phyloP scores from a whole-genome alignment of 2,888 invertebrate species.

The Archips xylosteana region DNA sequence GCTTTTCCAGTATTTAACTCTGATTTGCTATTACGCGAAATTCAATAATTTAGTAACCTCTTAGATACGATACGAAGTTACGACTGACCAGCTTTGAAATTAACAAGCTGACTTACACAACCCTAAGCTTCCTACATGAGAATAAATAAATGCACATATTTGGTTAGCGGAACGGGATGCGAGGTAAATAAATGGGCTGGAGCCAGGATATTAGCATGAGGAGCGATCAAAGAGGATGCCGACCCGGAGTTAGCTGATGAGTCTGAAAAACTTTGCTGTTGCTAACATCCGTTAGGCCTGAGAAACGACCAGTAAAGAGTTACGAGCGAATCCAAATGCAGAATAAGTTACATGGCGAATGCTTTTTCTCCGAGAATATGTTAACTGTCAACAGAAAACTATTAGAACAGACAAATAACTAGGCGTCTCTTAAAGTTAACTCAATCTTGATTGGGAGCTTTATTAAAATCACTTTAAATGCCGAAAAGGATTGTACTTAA shows the following conservation, averaged over 20 bases:
- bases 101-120: conserved; percentile 9
- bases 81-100: neutral
- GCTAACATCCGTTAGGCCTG: conserved; percentile 19
- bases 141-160: conserved; percentile 82
- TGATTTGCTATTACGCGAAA: neutral
- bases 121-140: conserved; percentile 32
- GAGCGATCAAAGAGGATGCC: conserved; percentile 58
- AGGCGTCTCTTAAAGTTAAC: neutral
- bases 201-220: conserved; percentile 70
- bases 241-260: conserved; percentile 53
- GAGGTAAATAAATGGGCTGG: conserved; percentile 61
- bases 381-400: no score
- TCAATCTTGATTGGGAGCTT: neutral
- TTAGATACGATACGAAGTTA: neutral
- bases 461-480: neutral
- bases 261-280: conserved; percentile 28
- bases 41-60: neutral
- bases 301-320: conserved; percentile 15
- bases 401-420: neutral
- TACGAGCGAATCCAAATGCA: conserved; percentile 20
- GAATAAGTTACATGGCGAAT: conserved; percentile 6
- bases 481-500: neutral
- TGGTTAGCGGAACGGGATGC: conserved; percentile 71
- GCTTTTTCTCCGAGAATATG: neutral
- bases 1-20: neutral